Percentiles rank a stretch among this genome's conserved stretches.
Evolutionary conservation across 2,113 vertebrate species (phyloP).

Genomic region (Chionis minor): DNA sequence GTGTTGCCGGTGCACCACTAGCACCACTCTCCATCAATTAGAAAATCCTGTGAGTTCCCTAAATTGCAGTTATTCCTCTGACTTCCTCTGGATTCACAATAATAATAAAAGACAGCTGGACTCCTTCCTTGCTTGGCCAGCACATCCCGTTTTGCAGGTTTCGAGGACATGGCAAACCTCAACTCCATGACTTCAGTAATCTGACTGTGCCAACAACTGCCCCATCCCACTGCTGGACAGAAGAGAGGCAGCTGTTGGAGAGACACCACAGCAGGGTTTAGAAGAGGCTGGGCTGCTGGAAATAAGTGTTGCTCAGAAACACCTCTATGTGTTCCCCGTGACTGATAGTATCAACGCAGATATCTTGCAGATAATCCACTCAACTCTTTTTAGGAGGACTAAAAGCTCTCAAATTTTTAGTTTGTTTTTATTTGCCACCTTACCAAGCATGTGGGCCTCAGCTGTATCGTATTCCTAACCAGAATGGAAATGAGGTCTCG

Average conservation of each 20-base stretch:
- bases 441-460: background rate
- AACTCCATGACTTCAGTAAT: background rate
- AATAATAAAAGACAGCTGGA: background rate
- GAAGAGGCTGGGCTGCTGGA: background rate
- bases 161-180: background rate
- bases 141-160: fast-evolving
- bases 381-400: background rate
- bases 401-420: background rate
- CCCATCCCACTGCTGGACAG: background rate
- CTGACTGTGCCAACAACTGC: background rate
- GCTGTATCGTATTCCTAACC: background rate
- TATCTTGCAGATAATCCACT: background rate
- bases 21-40: background rate
- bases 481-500: background rate
- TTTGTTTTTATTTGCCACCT: background rate
- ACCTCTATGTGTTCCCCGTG: background rate
- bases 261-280: background rate
- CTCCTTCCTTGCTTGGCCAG: background rate
- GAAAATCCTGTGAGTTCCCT: background rate
- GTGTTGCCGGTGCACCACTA: too few relatives aligned
- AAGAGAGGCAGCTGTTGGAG: background rate
- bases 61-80: background rate
- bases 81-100: background rate
- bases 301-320: background rate
- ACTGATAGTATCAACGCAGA: background rate